Conservation (phyloP, 1,140 invertebrate species). For the Ericerus pela region DNA sequence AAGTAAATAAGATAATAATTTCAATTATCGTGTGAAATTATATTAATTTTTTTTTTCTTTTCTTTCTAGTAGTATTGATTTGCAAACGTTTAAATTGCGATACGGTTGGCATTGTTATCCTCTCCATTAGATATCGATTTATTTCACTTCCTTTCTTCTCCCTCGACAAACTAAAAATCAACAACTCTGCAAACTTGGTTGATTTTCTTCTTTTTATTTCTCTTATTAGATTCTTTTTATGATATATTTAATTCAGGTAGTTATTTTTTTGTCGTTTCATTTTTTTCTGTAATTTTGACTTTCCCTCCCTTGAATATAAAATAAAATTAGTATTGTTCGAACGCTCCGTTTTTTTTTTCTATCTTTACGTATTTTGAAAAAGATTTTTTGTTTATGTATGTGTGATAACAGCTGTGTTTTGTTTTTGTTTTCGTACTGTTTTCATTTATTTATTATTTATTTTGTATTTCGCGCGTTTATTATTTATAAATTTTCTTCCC, state of each 20-base stretch:
- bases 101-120: neutral
- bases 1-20: no score
- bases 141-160: no score
- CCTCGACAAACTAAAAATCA: no score
- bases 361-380: neutral
- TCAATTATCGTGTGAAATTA: neutral
- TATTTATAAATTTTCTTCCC: neutral
- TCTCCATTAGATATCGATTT: no score
- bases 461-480: constrained; percentile 3
- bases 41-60: neutral
- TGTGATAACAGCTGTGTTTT: constrained; percentile 11
- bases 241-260: neutral
- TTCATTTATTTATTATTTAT: constrained; percentile 6
- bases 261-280: neutral
- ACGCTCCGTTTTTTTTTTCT: constrained; percentile 1
- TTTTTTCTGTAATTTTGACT: neutral
- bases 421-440: constrained; percentile 1
- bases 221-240: neutral
- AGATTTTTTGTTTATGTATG: constrained; percentile 6
- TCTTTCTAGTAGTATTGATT: neutral
- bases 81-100: neutral
- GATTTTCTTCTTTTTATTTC: constrained; percentile 8
- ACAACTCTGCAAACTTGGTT: no score
- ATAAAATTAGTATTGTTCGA: neutral
- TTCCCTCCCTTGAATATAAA: neutral